phyloP scores from a whole-genome alignment of 2,113 vertebrate species.

The Bambusicola thoracicus region DNA sequence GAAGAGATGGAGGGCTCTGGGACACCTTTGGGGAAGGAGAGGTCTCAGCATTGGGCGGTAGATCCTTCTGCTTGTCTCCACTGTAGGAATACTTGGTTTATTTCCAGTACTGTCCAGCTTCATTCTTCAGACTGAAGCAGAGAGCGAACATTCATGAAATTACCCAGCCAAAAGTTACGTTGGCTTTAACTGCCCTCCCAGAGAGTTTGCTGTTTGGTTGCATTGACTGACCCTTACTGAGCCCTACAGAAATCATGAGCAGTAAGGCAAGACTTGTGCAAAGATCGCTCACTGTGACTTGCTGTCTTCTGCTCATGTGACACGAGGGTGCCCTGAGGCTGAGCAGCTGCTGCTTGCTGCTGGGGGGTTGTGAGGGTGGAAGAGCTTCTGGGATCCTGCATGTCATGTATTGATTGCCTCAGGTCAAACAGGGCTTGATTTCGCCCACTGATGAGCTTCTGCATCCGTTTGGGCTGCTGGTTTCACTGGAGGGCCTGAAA shows the following conservation, averaged over 20 bases:
- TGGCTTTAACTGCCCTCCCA: not conserved
- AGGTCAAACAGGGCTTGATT: not conserved
- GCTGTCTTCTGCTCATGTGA: not conserved
- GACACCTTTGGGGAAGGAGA: rapidly evolving
- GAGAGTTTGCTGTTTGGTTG: not conserved
- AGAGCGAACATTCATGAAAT: not conserved
- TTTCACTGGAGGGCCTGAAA: not conserved
- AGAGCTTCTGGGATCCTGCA: not conserved
- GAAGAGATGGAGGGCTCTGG: not conserved
- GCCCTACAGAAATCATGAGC: not conserved
- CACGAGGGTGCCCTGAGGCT: not conserved
- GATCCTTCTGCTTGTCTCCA: not conserved
- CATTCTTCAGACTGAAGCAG: not conserved
- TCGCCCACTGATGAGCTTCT: not conserved
- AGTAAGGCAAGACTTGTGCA: not conserved
- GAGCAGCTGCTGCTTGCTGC: not conserved
- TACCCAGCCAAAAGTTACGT: not conserved
- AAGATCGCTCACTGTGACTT: not conserved
- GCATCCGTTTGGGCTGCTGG: not conserved
- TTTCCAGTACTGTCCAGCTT: not conserved
- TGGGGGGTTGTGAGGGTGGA: not conserved
- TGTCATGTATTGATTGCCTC: not conserved
- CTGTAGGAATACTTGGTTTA: not conserved
- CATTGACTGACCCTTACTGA: not conserved
- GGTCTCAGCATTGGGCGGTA: not conserved